These are phyloP conservation scores for Gymnobelideus leadbeateri DNA, from an alignment of 2,113 vertebrate species.

Conservation along the genomic window DNA sequence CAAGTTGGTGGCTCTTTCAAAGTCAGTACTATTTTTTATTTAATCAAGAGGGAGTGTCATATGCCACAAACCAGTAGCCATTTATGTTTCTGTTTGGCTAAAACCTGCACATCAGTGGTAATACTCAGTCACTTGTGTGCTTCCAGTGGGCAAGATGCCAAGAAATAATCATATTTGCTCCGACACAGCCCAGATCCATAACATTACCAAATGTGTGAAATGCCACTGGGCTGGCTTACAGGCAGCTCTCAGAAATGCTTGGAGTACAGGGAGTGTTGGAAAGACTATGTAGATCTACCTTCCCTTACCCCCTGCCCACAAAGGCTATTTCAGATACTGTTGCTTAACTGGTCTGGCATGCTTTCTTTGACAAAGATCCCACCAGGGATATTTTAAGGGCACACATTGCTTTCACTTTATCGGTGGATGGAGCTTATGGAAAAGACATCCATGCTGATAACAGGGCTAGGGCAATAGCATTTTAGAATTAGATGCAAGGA, in stretches of 20 bases:
- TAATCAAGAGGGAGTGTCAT: neutral
- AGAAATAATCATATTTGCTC: constrained; percentile 36
- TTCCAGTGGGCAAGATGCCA: constrained; percentile 29
- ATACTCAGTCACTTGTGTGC: neutral
- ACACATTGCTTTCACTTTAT: constrained; percentile 42
- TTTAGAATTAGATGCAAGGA: constrained; percentile 30
- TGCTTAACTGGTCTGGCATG: constrained; percentile 46
- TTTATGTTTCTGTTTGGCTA: neutral
- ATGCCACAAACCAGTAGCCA: neutral
- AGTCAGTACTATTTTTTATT: constrained; percentile 18
- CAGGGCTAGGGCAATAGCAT: neutral
- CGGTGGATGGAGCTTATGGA: neutral
- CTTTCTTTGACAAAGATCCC: constrained; percentile 37
- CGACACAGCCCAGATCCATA: neutral
- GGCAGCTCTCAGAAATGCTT: constrained; percentile 14
- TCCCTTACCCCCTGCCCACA: neutral
- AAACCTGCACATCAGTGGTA: neutral
- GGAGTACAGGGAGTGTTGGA: constrained; percentile 30
- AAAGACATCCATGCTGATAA: neutral
- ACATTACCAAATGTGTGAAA: constrained; percentile 23
- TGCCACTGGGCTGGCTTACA: constrained; percentile 41
- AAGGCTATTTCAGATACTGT: constrained; percentile 13
- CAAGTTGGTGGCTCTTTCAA: constrained; percentile 42
- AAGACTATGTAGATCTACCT: neutral
- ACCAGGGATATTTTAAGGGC: constrained; percentile 29